phyloP scores from a whole-genome alignment of 2,797 vertebrate species.

The Pyrocephalus nanus region DNA sequence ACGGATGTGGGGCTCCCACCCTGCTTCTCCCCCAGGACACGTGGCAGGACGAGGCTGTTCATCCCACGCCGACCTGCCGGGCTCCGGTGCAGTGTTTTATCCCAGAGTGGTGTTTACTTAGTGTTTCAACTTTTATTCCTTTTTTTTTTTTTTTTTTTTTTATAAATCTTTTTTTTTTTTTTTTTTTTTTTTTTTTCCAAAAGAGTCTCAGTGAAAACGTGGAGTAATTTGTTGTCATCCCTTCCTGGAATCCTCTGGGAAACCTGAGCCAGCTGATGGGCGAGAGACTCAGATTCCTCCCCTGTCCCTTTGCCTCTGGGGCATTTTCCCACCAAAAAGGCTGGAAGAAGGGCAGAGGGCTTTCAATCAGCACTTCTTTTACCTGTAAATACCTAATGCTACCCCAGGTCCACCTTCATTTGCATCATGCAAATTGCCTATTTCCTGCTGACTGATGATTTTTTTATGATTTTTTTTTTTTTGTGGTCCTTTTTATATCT shows the following conservation, averaged over 20 bases:
- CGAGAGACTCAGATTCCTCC: slow-evolving; percentile 23
- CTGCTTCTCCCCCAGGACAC: not conserved
- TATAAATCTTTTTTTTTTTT: not conserved
- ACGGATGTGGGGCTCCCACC: not conserved
- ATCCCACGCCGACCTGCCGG: not conserved
- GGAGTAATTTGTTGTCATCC: slow-evolving; percentile 21
- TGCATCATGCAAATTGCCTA: slow-evolving; percentile 6
- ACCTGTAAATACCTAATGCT: slow-evolving; percentile 70
- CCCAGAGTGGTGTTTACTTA: slow-evolving; percentile 57
- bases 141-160: not conserved
- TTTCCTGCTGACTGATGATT: not conserved
- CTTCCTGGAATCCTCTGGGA: slow-evolving; percentile 48
- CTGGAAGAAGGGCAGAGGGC: not conserved
- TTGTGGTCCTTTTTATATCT: not conserved
- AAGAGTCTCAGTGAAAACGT: slow-evolving; percentile 4
- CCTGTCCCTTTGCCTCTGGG: not conserved
- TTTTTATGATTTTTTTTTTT: not conserved
- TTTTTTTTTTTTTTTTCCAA: not conserved
- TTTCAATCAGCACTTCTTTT: slow-evolving; percentile 32
- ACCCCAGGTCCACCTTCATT: slow-evolving; percentile 21
- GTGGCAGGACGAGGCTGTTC: not conserved
- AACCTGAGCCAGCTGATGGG: slow-evolving; percentile 68
- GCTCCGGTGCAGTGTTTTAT: slow-evolving; percentile 6
- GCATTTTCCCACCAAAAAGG: not conserved
- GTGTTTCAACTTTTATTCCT: not conserved